A percentile compares a stretch with the other conserved stretches of the same genome.
Evolutionary conservation across 2,888 invertebrate species (phyloP).

Genomic region (Julus scandinavius): DNA sequence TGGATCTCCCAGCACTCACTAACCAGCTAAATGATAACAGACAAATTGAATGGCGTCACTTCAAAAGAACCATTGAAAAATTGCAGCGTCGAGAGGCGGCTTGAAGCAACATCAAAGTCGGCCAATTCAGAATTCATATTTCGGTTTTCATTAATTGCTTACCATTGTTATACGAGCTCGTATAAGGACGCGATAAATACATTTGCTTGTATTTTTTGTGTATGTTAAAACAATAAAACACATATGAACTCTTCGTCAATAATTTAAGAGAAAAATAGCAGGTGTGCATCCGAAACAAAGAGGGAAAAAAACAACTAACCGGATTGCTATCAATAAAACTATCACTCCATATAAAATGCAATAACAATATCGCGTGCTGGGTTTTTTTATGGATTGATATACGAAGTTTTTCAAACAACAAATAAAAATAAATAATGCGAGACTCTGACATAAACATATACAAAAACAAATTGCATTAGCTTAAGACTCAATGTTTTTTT

Average conservation of each 20-base stretch:
- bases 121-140: background rate
- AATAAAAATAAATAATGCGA: slow-evolving; percentile 38
- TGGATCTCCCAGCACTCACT: too few relatives aligned
- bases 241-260: background rate
- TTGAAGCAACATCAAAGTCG: background rate
- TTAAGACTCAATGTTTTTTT: background rate
- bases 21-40: too few relatives aligned
- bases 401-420: background rate
- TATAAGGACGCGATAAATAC: background rate
- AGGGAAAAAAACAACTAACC: background rate
- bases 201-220: background rate
- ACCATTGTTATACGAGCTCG: background rate
- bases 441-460: background rate
- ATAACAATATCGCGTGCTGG: slow-evolving; percentile 42
- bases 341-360: slow-evolving; percentile 22
- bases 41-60: too few relatives aligned
- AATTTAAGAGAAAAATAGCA: background rate
- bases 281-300: slow-evolving; percentile 38
- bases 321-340: slow-evolving; percentile 36
- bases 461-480: slow-evolving; percentile 19
- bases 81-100: background rate
- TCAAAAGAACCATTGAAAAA: too few relatives aligned
- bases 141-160: background rate
- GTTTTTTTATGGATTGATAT: slow-evolving; percentile 17
- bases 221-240: background rate